A percentile compares a stretch with the other conserved stretches of the same genome.
phyloP scores from a whole-genome alignment of 2,888 invertebrate genomes.

The Gonocerus acuteangulatus region DNA sequence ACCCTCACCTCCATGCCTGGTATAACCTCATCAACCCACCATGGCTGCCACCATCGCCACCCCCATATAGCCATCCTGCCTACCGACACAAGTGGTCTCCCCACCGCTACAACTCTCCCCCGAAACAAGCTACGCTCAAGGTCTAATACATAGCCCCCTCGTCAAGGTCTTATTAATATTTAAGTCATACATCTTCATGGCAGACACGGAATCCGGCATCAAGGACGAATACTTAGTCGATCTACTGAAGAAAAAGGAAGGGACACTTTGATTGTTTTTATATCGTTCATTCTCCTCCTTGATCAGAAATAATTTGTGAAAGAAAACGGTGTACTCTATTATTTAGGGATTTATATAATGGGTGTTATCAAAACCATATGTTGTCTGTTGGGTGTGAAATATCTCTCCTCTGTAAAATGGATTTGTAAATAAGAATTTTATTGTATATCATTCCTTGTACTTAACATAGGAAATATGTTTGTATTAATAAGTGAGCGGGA shows the following conservation, averaged over 20 bases:
- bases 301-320: conserved; percentile 29
- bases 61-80: conserved; percentile 33
- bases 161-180: too few species aligned
- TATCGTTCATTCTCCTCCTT: conserved; percentile 28
- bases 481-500: not conserved
- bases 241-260: not conserved
- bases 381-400: not conserved
- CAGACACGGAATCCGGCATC: conserved; percentile 10
- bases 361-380: not conserved
- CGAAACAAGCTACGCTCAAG: conserved; percentile 22
- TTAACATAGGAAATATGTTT: not conserved
- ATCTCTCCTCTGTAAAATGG: not conserved
- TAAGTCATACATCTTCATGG: not conserved
- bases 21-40: conserved; percentile 37
- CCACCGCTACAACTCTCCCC: conserved; percentile 23
- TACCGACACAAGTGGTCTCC: conserved; percentile 31
- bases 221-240: conserved; percentile 3
- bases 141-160: not conserved
- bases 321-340: not conserved
- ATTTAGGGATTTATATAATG: not conserved
- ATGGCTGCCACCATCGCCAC: conserved; percentile 37
- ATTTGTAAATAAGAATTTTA: not conserved
- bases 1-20: conserved; percentile 31
- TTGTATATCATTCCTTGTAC: not conserved
- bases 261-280: conserved; percentile 1